Evolutionary conservation across 2,888 invertebrate species (phyloP), one percentile per base, ranked within the genome.

Genomic region (Eupeodes luniger): DNA sequence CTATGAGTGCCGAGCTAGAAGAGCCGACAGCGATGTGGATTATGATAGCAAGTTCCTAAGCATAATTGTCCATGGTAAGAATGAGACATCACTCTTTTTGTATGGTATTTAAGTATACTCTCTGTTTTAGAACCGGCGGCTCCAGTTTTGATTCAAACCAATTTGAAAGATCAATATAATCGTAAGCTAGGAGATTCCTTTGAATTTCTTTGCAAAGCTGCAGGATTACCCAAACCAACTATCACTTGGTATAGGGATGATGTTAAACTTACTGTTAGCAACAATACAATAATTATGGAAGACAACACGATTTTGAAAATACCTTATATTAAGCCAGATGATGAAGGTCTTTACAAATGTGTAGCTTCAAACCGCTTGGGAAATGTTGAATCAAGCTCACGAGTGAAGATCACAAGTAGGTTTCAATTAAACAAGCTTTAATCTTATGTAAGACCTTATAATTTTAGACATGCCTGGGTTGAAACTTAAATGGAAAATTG

Each of bases 241-340:
- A 94, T 97, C 1, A 92, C 92, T 0, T 97, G 97, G 97, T 95
- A 93, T 89, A 96, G 96, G 95, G 97, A 93, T 59, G 92, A 91
- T 19, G 89, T 90, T 0, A 90, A 90, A 44, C 34, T 93, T 12
- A 90, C 80, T n/a, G 90, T 91, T 5, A 27, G 49, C n/a, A 96
- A 94, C 47, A 90, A 89, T 61, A 89, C 90, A 1, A 88, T 90
- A 16, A 90, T 93, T 47, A 78, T 90, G 4, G 91, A 91, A 14
- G 91, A 91, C 40, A 88, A 91, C n/a, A 90, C 91, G 11, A 90
- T 91, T 89, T 91, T 97, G 88, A 93, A 94, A 90, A 94, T 97
- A 91, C 93, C 94, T 89, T 93, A 94, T 92, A 92, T 95, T 78
- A 92, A 94, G 91, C 93, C 95, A 90, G 95, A 95, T 90, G 91